Evolutionary conservation across 2,888 invertebrate species (phyloP), one percentile per base, ranked within the genome.

Genomic region (Apomyelois bistriatella): DNA sequence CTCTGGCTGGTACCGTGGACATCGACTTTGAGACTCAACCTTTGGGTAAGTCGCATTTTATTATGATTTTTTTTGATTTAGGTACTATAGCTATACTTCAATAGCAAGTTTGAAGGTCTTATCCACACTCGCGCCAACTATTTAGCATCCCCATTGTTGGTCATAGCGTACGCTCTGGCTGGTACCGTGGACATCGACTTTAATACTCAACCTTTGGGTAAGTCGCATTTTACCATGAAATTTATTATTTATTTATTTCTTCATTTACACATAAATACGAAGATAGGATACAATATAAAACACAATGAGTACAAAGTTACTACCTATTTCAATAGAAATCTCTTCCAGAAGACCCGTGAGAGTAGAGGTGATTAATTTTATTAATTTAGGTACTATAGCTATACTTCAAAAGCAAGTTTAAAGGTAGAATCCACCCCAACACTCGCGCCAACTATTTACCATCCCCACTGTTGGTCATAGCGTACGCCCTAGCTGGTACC

Each of bases 381-480:
- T n/a, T n/a, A n/a, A n/a, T n/a, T n/a, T n/a, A n/a, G n/a, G n/a
- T 22, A 22, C 22, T 22, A 22, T 22, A 22, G 22, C 22, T 3
- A 22, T 22, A n/a, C n/a, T 22, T 84, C 92, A 99, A 3, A 99
- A 99, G 88, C 3, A 99, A 99, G 88, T 99, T 99, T 82, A 99
- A 99, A 82, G 99, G 99, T 0, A 93, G 99, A 48, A 98, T 99
- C 74, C 99, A 99, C 82, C 99, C 99, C 0, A 95, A 97, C 79
- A 98, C 99, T 0, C 90, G 98, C 16, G 99, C 99, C 37, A 99
- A 99, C 89, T 99, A 99, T 79, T 92, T 99, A 60, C 99, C 99
- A 0, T 98, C 98, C n/a, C 99, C 99, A 0, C 92, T 98, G 40
- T 90, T 99, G 43, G 99, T 99, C 35, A 98, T 99, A 56, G 99